Evolutionary conservation across 2,797 vertebrate species (phyloP).

Genomic region (Gorsachius magnificus): DNA sequence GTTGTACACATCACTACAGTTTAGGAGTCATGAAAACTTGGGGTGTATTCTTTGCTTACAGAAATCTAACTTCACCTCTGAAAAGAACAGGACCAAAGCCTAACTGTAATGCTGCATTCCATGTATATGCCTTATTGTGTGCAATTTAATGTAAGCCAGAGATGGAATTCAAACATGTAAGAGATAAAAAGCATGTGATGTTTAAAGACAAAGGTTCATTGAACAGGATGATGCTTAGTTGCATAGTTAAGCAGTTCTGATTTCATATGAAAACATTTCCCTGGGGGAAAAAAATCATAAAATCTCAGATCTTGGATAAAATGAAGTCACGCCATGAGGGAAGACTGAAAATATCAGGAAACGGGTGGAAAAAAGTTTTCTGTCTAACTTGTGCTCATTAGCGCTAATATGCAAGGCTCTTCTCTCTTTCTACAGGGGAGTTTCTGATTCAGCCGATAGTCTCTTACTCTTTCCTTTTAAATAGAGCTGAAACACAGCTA

Average conservation of each 20-base stretch:
- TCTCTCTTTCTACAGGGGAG: not conserved
- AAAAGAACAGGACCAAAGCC: not conserved
- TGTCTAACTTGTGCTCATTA: not conserved
- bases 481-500: not conserved
- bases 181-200: not conserved
- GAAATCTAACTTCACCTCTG: not conserved
- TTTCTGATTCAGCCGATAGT: not conserved
- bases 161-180: not conserved
- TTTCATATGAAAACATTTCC: not conserved
- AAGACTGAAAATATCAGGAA: not conserved
- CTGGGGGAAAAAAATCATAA: not conserved
- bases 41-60: not conserved
- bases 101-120: not conserved
- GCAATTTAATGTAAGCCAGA: not conserved
- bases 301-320: not conserved
- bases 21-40: not conserved
- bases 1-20: not conserved
- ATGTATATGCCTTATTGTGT: not conserved
- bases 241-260: not conserved
- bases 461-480: not conserved
- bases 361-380: not conserved
- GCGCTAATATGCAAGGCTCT: not conserved
- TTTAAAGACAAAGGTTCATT: not conserved
- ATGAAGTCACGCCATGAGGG: not conserved
- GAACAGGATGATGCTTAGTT: not conserved